These are phyloP conservation scores for Pangasius krempfi DNA, from an alignment of 2,797 vertebrate genomes.

Conservation along the genomic window DNA sequence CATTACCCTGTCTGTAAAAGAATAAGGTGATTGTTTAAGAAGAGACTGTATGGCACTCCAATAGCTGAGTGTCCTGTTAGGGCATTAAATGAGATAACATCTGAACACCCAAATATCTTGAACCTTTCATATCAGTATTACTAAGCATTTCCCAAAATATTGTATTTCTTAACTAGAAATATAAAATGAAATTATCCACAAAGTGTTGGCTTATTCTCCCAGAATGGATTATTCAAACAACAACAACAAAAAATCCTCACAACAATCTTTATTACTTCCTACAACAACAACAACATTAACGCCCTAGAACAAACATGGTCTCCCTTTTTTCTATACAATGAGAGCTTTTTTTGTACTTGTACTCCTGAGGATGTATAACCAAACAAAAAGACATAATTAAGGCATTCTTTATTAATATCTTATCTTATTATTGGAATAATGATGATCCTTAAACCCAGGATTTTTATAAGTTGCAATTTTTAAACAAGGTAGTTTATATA, in stretches of 20 bases:
- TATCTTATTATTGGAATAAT: neutral
- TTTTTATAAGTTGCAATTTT: neutral
- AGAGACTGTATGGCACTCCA: neutral
- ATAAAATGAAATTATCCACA: neutral
- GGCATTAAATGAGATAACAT: slow-evolving; percentile 9
- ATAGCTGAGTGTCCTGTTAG: neutral
- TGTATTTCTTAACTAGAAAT: neutral
- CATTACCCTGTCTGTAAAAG: neutral
- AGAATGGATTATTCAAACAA: neutral
- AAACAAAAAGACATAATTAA: too few species aligned
- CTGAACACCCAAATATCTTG: neutral
- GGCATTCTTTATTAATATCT: neutral
- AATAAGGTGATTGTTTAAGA: slow-evolving; percentile 11
- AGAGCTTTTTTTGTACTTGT: neutral
- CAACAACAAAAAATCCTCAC: neutral
- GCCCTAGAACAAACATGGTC: neutral
- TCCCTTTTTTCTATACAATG: neutral
- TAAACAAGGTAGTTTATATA: neutral
- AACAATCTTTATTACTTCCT: neutral
- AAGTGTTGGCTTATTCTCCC: neutral
- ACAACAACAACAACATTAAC: neutral
- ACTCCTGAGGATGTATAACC: neutral
- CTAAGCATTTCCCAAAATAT: neutral
- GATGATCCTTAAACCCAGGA: neutral
- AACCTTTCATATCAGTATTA: neutral